phyloP scores from a whole-genome alignment of 2,888 invertebrate genomes.

The Zygaena filipendulae region DNA sequence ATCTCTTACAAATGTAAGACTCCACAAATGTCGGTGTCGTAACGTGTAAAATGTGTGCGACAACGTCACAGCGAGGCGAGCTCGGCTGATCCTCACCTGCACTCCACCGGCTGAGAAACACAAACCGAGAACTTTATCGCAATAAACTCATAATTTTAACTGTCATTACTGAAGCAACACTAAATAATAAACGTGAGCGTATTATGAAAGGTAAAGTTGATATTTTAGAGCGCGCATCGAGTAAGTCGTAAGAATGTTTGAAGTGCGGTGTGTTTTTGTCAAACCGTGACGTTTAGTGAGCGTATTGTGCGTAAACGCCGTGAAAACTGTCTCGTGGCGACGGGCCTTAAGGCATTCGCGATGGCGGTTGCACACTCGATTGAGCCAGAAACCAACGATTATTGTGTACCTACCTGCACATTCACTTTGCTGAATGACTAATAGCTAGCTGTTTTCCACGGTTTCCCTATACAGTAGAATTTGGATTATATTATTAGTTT shows the following conservation, averaged over 20 bases:
- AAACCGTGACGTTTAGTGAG: conserved; percentile 38
- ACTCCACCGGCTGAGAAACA: no score
- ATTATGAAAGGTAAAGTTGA: conserved; percentile 48
- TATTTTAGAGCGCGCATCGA: conserved; percentile 45
- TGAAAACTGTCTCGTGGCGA: conserved; percentile 28
- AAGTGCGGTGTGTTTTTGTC: no score
- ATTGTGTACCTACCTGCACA: no score
- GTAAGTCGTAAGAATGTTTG: no score
- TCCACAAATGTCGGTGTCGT: conserved; percentile 28
- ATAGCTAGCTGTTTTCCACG: no score
- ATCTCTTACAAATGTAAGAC: no score
- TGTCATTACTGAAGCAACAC: conserved; percentile 58
- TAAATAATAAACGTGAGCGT: conserved; percentile 31
- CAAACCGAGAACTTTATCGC: conserved; percentile 31
- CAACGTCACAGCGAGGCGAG: no score
- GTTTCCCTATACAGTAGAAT: no score
- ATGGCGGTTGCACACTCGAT: conserved; percentile 38
- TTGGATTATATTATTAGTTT: no score
- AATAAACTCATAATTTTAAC: conserved; percentile 62
- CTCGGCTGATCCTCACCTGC: no score
- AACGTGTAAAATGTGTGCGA: conserved; percentile 30
- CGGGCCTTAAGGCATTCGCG: no score
- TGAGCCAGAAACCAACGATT: conserved; percentile 32
- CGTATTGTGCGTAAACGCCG: conserved; percentile 35
- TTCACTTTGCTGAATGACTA: no score